A percentile compares a stretch with the other conserved stretches of the same genome.
These are phyloP conservation scores for Axinella damicornis DNA, from an alignment of 37 sponge, comb jelly and placozoan species.

Conservation along the genomic window DNA sequence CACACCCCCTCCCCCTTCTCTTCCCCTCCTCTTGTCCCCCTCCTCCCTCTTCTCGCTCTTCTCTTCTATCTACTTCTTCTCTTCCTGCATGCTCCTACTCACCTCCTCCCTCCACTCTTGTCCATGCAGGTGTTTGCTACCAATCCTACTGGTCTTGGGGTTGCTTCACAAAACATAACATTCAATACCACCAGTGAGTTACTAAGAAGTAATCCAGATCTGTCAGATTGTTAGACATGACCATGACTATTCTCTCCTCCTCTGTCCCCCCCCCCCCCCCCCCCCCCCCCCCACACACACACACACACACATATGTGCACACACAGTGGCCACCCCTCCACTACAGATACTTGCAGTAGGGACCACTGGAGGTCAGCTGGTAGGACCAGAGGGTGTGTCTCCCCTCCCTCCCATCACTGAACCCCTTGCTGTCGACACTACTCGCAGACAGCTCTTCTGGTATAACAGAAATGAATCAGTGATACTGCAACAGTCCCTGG, in stretches of 20 bases:
- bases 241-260: too few species aligned
- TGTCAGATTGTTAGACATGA: too few species aligned
- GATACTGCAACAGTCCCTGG: slow-evolving; percentile 27
- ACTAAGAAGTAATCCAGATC: too few species aligned
- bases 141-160: slow-evolving; percentile 27
- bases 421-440: slow-evolving; percentile 44
- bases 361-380: background rate
- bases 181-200: slow-evolving; percentile 24
- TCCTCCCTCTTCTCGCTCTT: too few species aligned
- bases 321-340: slow-evolving; percentile 34
- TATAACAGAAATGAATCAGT: background rate
- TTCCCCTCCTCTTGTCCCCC: too few species aligned
- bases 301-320: too few species aligned
- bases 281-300: background rate
- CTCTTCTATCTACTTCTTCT: too few species aligned
- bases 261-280: too few species aligned
- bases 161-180: background rate
- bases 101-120: too few species aligned
- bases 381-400: background rate
- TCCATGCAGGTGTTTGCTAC: slow-evolving; percentile 20
- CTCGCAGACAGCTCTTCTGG: slow-evolving; percentile 33
- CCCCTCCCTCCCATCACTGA: background rate
- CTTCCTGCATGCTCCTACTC: too few species aligned
- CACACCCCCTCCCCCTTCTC: too few species aligned
- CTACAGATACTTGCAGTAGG: slow-evolving; percentile 24